Conservation (phyloP, 2,888 invertebrate genomes). For the Pterostichus niger region DNA sequence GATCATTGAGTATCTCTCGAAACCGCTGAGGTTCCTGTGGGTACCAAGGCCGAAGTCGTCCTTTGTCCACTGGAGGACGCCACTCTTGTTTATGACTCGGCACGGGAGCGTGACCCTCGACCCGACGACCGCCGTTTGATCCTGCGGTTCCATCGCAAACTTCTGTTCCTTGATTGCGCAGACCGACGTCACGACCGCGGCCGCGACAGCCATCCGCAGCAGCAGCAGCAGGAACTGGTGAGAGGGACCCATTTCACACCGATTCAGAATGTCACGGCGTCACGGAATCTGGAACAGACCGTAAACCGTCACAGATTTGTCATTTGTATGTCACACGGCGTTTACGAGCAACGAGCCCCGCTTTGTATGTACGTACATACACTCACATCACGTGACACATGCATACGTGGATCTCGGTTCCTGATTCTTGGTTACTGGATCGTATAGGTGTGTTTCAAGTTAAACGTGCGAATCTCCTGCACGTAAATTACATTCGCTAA, state of each 20-base stretch:
- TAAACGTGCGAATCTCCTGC: background rate
- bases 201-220: slow-evolving; percentile 70
- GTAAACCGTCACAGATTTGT: slow-evolving; percentile 19
- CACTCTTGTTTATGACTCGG: slow-evolving; percentile 91
- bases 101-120: slow-evolving; percentile 94
- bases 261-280: background rate
- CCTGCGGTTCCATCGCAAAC: slow-evolving; percentile 95
- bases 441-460: background rate
- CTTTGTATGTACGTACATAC: background rate
- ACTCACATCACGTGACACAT: background rate
- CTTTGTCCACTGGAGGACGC: slow-evolving; percentile 97
- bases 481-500: slow-evolving; percentile 14
- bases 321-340: slow-evolving; percentile 13
- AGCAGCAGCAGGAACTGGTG: slow-evolving; percentile 75
- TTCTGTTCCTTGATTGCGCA: slow-evolving; percentile 83
- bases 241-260: slow-evolving; percentile 70
- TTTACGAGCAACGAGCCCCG: background rate
- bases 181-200: slow-evolving; percentile 69
- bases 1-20: slow-evolving; percentile 96
- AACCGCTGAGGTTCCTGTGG: slow-evolving; percentile 93
- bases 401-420: slow-evolving; percentile 3
- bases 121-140: slow-evolving; percentile 94
- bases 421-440: background rate
- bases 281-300: slow-evolving; percentile 41
- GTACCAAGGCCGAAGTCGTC: slow-evolving; percentile 97